Percentiles rank a stretch among this genome's conserved stretches.
Conservation (phyloP, 1,140 invertebrate species). For the Drosophila truncata region DNA sequence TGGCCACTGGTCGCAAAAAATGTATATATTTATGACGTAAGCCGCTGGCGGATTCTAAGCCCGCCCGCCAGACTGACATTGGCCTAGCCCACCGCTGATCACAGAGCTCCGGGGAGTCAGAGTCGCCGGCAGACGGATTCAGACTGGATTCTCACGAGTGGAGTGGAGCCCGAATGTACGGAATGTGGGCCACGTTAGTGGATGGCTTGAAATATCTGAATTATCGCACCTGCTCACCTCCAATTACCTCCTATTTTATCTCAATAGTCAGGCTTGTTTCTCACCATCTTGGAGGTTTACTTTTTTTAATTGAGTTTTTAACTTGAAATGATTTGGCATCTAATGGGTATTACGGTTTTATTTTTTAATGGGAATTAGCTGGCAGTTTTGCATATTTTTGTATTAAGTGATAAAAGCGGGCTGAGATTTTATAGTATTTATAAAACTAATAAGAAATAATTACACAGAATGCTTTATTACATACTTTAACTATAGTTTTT, state of each 20-base stretch:
- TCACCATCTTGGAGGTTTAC: not conserved
- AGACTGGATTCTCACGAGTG: slow-evolving; percentile 35
- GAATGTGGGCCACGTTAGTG: slow-evolving; percentile 33
- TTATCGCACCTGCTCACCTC: slow-evolving; percentile 35
- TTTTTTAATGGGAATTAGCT: not conserved
- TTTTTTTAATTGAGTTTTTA: slow-evolving; percentile 6
- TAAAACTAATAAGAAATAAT: no score
- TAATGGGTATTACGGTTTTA: not conserved
- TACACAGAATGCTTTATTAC: not conserved
- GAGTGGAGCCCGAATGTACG: not conserved
- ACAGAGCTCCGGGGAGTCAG: not conserved
- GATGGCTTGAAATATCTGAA: slow-evolving; percentile 16
- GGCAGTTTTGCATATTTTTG: not conserved
- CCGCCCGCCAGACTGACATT: slow-evolving; percentile 36
- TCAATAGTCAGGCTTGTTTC: not conserved
- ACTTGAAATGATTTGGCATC: not conserved
- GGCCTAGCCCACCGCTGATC: slow-evolving; percentile 26
- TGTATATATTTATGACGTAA: slow-evolving; percentile 53
- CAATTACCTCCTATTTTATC: slow-evolving; percentile 12
- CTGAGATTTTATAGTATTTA: no score
- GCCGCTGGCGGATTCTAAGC: slow-evolving; percentile 47
- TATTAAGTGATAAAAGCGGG: not conserved
- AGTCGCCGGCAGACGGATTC: slow-evolving; percentile 25
- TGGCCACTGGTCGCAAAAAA: slow-evolving; percentile 3
- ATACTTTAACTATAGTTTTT: not conserved